Base-by-base conservation (phyloP, 2,797 vertebrate species). In the Phoebastria nigripes region DNA sequence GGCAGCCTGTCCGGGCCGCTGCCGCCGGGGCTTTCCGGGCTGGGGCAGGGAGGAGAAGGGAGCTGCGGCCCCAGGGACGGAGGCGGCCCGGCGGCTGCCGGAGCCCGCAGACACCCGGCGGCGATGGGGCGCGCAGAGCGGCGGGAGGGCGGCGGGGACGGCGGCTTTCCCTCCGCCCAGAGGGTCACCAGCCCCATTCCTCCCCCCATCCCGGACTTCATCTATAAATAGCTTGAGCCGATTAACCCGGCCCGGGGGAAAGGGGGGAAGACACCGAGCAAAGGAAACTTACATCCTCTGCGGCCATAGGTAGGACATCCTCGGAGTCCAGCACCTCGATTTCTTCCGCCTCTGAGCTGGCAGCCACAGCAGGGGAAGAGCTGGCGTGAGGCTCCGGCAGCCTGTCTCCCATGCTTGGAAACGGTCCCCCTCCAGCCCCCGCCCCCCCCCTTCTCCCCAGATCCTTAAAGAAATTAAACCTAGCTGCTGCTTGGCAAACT, bases 321-420 rank as follows among this genome's bases (percentile, higher is more conserved):
- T 98, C 98, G 80, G 98, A 99, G 85, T 98, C 99, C 98, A 99
- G 96, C 96, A 99, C 99, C 98, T 99, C 99, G 93, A 99, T 99
- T 97, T 99, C 99, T 63, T 99, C 99, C 62, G 98, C 99, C 96
- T 99, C 99, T 25, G 99, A 98, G 97, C 98, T 97, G 94, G 98
- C 98, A 67, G 99, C 99, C 96, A 99, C 99, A 51, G 99, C 99
- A 72, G 99, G 99, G 35, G 99, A 99, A 92, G 98, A 97, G 97
- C 98, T 97, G 54, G 98, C 97, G 81, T 97, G 97, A 82, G 93
- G 92, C 93, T 98, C 98, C 97, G 98, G 97, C 96, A 96, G 94
- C 85, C 90, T 96, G 89, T 98, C 97, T 92, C 98, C 97, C 98
- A 98, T 99, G 96, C 96, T 98, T 86, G 95, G 96, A 87, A 95